phyloP scores from a whole-genome alignment of 2,797 vertebrate species.

The Micrastur ruficollis region DNA sequence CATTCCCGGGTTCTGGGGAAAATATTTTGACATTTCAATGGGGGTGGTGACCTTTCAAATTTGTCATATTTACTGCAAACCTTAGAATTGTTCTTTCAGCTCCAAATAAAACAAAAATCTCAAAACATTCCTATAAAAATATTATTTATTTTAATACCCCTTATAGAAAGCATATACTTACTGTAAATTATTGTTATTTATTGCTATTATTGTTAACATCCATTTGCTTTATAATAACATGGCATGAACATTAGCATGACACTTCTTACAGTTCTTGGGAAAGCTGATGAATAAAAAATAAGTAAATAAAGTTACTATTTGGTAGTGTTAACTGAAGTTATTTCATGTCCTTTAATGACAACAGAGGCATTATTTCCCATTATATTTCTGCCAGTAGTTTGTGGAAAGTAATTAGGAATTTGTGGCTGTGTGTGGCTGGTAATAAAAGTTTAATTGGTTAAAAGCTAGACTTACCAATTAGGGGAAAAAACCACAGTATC shows the following conservation, averaged over 20 bases:
- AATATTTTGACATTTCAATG: not conserved
- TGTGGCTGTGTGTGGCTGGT: not conserved
- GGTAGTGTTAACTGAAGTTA: not conserved
- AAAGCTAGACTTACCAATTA: not conserved
- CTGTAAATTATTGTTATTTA: not conserved
- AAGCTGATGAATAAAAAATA: not conserved
- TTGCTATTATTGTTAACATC: not conserved
- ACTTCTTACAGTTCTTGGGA: not conserved
- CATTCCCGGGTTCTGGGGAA: not conserved
- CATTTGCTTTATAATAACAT: not conserved
- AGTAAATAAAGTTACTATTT: not conserved
- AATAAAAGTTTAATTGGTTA: not conserved
- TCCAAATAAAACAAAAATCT: not conserved
- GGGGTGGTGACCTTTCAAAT: not conserved
- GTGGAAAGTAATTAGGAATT: not conserved
- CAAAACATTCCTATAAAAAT: not conserved
- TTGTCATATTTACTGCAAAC: not conserved
- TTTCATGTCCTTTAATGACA: not conserved
- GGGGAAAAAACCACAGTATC: not conserved
- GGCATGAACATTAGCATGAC: not conserved
- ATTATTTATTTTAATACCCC: not conserved
- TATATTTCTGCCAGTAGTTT: not conserved
- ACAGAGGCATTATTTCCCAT: not conserved
- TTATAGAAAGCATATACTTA: not conserved
- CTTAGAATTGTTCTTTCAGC: not conserved